These are phyloP conservation scores for Pollimyrus isidori DNA, from an alignment of 2,113 vertebrate genomes.

Conservation along the genomic window DNA sequence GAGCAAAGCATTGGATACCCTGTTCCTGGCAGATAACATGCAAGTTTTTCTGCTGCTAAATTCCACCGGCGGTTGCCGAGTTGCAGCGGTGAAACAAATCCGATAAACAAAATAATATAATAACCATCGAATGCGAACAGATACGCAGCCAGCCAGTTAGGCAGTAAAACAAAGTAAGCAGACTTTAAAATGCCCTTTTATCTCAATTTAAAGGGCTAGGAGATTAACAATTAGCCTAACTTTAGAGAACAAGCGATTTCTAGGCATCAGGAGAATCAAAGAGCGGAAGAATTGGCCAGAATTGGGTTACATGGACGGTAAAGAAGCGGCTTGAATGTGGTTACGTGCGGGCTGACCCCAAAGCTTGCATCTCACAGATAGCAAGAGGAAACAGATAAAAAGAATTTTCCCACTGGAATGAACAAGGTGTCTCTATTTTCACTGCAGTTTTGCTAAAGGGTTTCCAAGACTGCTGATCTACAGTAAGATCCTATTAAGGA, in stretches of 20 bases:
- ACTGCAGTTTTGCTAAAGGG: background rate
- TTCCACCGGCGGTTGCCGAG: background rate
- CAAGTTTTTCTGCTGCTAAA: background rate
- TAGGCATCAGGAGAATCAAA: slow-evolving; percentile 6
- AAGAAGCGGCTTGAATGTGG: background rate
- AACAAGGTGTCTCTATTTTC: background rate
- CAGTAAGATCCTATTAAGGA: background rate
- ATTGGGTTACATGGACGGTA: background rate
- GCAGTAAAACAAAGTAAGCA: slow-evolving; percentile 35
- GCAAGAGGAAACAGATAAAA: background rate
- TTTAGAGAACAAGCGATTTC: slow-evolving; percentile 23
- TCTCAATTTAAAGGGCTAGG: slow-evolving; percentile 11
- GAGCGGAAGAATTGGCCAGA: slow-evolving; percentile 9
- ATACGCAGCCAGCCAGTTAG: background rate
- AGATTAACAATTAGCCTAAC: slow-evolving; percentile 42
- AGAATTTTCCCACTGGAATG: background rate
- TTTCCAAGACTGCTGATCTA: background rate
- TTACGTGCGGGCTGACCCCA: background rate
- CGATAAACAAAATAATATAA: background rate
- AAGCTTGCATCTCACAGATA: background rate
- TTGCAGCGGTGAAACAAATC: background rate
- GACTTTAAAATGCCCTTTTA: slow-evolving; percentile 48
- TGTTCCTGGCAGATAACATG: background rate
- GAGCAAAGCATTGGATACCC: background rate
- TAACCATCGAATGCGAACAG: background rate